Evolutionary conservation across 2,797 vertebrate species (phyloP).

Genomic region (Pipistrellus pipistrellus): DNA sequence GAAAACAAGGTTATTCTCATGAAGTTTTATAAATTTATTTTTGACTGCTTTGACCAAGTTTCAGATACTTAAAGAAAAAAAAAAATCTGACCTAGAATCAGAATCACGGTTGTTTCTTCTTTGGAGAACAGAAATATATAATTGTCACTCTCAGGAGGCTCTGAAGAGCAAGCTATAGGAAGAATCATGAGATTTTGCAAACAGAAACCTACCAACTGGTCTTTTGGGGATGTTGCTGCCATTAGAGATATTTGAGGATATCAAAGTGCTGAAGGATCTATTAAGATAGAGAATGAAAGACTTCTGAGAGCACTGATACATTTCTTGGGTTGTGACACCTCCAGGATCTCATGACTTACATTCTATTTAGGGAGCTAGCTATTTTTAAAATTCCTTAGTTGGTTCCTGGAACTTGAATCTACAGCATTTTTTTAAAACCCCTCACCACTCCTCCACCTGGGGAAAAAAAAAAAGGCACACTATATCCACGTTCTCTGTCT

Average conservation of each 20-base stretch:
- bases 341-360: not conserved
- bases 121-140: not conserved
- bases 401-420: constrained; percentile 34
- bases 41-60: not conserved
- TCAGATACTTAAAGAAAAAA: not conserved
- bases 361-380: not conserved
- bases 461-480: not conserved
- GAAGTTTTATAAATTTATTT: constrained; percentile 8
- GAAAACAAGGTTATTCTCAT: constrained; percentile 15
- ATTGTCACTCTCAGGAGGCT: not conserved
- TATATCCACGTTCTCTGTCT: not conserved
- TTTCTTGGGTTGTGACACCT: not conserved
- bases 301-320: not conserved
- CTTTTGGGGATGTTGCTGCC: not conserved
- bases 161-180: not conserved
- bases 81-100: not conserved
- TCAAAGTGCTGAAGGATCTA: constrained; percentile 40
- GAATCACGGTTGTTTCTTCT: not conserved
- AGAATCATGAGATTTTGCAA: not conserved
- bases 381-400: constrained; percentile 52
- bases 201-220: not conserved
- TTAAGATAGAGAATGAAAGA: constrained; percentile 46
- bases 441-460: not conserved
- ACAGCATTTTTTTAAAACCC: constrained; percentile 37
- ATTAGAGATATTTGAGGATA: constrained; percentile 24